Conservation (phyloP, 2,113 vertebrate species). For the Bettongia penicillata region DNA sequence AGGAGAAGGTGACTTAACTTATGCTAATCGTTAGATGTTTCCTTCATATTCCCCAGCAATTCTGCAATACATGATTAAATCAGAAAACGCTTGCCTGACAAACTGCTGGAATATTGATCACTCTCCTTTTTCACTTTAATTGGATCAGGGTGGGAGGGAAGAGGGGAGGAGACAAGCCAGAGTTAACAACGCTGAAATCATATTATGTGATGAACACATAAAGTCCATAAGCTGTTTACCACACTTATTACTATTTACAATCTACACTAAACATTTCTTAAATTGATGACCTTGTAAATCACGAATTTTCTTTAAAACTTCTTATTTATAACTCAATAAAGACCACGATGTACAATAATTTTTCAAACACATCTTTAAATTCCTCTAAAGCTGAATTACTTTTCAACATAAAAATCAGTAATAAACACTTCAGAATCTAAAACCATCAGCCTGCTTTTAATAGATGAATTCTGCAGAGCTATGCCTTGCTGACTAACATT, state of each 20-base stretch:
- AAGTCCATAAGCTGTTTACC: neutral
- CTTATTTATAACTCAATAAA: constrained; percentile 6
- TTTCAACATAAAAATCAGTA: constrained; percentile 37
- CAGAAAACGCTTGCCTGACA: neutral
- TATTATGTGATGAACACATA: neutral
- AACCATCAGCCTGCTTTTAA: constrained; percentile 47
- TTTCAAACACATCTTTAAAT: constrained; percentile 7
- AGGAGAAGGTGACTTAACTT: neutral
- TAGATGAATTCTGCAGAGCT: constrained; percentile 40
- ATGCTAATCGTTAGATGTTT: neutral
- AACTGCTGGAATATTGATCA: neutral
- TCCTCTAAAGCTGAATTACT: neutral
- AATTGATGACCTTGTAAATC: constrained; percentile 23
- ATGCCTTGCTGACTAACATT: constrained; percentile 57
- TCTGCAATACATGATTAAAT: neutral
- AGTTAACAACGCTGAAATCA: neutral
- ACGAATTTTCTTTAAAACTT: neutral
- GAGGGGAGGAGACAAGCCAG: neutral
- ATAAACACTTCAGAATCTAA: constrained; percentile 36
- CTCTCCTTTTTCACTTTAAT: constrained; percentile 4
- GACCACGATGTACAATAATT: neutral
- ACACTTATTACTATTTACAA: constrained; percentile 13
- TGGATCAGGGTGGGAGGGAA: neutral
- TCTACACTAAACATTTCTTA: neutral
- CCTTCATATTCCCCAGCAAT: neutral